Conservation (phyloP, 2,113 vertebrate species). For the Embiotoca jacksoni region DNA sequence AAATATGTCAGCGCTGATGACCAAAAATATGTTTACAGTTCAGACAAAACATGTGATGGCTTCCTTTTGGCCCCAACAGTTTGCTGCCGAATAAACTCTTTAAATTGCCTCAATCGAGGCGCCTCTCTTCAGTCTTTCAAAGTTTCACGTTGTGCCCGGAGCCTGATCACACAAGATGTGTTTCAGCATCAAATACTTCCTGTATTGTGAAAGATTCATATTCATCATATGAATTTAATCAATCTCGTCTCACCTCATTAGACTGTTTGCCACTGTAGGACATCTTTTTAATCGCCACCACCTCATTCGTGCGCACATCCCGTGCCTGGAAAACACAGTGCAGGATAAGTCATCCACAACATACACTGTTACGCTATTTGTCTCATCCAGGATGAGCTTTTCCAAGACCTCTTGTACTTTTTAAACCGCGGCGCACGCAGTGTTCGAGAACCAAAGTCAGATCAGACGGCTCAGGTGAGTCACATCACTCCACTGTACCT, state of each 20-base stretch:
- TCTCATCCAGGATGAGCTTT: neutral
- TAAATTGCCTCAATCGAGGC: too few relatives aligned
- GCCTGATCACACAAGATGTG: neutral
- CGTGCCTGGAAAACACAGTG: slow-evolving; percentile 86
- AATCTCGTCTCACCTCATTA: slow-evolving; percentile 88
- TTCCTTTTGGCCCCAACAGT: too few relatives aligned
- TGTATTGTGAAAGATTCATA: neutral
- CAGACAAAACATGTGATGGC: too few relatives aligned
- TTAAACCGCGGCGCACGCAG: neutral
- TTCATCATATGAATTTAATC: neutral
- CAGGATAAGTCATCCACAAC: slow-evolving; percentile 4
- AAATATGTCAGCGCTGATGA: neutral
- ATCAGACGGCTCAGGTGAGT: neutral
- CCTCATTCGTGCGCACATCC: slow-evolving; percentile 97
- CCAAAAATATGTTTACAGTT: too few relatives aligned
- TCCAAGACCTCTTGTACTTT: too few relatives aligned
- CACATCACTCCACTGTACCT: too few relatives aligned
- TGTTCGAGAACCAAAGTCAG: neutral
- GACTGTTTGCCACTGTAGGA: slow-evolving; percentile 99
- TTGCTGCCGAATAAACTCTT: too few relatives aligned
- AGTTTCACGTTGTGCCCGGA: neutral
- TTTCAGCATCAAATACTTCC: too few relatives aligned
- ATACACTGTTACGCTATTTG: neutral
- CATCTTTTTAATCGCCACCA: slow-evolving; percentile 99
- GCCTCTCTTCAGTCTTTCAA: too few relatives aligned